Evolutionary conservation across 2,888 invertebrate species (phyloP).

Genomic region (Dryococelus australis): DNA sequence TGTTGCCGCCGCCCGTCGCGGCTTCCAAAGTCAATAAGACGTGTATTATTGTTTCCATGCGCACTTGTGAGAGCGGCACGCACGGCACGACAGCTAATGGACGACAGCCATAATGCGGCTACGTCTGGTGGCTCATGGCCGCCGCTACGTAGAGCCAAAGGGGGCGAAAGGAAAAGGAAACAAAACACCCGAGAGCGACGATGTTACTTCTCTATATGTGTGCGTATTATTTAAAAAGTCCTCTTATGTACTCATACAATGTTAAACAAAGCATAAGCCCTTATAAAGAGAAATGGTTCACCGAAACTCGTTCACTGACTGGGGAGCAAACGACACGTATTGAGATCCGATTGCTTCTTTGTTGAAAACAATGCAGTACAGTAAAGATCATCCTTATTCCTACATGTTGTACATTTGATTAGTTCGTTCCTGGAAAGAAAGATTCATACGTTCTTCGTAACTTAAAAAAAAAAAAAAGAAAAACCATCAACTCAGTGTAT

Average conservation of each 20-base stretch:
- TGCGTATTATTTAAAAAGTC: background rate
- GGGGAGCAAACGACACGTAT: too few relatives aligned
- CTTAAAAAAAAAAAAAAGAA: too few relatives aligned
- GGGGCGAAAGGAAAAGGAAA: background rate
- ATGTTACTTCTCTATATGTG: background rate
- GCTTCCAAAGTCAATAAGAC: background rate
- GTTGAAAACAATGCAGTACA: too few relatives aligned
- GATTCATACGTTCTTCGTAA: too few relatives aligned
- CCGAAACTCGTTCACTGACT: too few relatives aligned
- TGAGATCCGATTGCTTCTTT: too few relatives aligned
- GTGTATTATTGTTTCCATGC: background rate
- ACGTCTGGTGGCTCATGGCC: background rate
- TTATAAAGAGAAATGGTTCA: background rate
- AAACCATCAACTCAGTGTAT: too few relatives aligned
- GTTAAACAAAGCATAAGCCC: background rate
- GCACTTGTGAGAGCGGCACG: background rate
- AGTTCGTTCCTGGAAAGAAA: too few relatives aligned
- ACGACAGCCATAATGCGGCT: background rate
- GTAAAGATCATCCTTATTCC: too few relatives aligned
- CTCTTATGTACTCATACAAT: background rate
- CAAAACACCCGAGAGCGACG: background rate
- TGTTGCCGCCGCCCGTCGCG: background rate
- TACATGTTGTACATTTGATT: too few relatives aligned
- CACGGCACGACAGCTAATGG: background rate
- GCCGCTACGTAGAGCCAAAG: background rate